Conservation (phyloP, 2,888 invertebrate genomes). For the Drosophila infuscata region DNA sequence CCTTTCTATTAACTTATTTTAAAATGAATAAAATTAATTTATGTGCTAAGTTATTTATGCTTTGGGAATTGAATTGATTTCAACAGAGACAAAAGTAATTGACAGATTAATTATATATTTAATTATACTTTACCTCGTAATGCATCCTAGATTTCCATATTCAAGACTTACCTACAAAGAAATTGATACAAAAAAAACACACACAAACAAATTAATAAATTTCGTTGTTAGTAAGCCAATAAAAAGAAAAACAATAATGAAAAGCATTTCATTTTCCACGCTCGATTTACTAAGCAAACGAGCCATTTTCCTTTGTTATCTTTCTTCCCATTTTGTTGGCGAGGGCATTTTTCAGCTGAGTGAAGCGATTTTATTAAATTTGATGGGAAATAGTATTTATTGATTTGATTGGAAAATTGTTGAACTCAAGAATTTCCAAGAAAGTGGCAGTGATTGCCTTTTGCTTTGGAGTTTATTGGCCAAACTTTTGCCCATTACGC, state of each 20-base stretch:
- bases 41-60: not conserved
- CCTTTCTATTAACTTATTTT: not conserved
- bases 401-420: constrained; percentile 49
- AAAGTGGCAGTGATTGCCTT: constrained; percentile 14
- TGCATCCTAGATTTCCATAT: not conserved
- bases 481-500: constrained; percentile 61
- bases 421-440: constrained; percentile 20
- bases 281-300: constrained; percentile 34
- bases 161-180: not conserved
- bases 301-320: constrained; percentile 1
- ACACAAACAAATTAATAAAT: not conserved
- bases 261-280: constrained; percentile 25
- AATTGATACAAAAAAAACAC: not conserved
- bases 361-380: constrained; percentile 57
- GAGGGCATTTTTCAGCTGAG: constrained; percentile 44
- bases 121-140: not conserved
- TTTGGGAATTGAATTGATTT: not conserved
- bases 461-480: not conserved
- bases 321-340: constrained; percentile 10
- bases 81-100: not conserved
- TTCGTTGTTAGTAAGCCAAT: not conserved
- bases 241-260: constrained; percentile 8
- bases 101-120: not conserved
- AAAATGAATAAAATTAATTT: not conserved
- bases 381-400: constrained; percentile 7